Base-by-base conservation (phyloP, 2,888 invertebrate genomes). In the Pocota personata region DNA sequence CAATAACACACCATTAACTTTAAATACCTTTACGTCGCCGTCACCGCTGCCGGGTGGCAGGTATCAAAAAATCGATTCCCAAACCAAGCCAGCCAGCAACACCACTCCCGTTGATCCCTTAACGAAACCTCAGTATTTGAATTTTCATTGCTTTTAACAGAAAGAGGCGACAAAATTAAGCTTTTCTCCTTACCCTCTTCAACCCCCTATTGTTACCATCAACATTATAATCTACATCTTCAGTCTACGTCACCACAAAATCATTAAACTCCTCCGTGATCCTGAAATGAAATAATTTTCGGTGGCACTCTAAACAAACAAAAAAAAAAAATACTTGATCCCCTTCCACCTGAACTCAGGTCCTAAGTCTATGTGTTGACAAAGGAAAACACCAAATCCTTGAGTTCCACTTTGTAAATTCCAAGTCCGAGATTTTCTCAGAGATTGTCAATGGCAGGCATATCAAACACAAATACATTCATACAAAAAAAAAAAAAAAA, bases 241-340 rank as follows among this genome's bases (percentile, higher is more conserved):
- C 16, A 48, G 19, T 19, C 35, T 37, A 19, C 21, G 66, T 48
- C 48, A n/a, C 69, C 76, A 50, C 48, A 82, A 82, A 76, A 66
- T 58, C 82, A 73, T 75, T 73, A 80, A 80, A 80, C 62, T 69
- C 66, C 57, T 52, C 80, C 58, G 66, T 35, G 75, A 67, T 75
- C 67, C 37, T 21, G 52, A 67, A 67, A 48, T 55, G 52, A 69
- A 55, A 67, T 72, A 80, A 58, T 66, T 66, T 58, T 50, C 43
- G 8, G 12, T 48, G 24, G 50, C 40, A 60, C 60, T 72, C 7
- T 32, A 30, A 60, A 43, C 40, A 60, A 75, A 60, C 37, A 67
- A 0, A 50, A 35, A 32, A 48, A 27, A 52, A 30, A 14, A 37
- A 43, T 27, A 24, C 12, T 16, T 14, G 35, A 52, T 14, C 21